Evolutionary conservation across 1,140 invertebrate genomes (phyloP), one percentile per base, ranked within the genome.

Genomic region (Monochamus saltuarius): DNA sequence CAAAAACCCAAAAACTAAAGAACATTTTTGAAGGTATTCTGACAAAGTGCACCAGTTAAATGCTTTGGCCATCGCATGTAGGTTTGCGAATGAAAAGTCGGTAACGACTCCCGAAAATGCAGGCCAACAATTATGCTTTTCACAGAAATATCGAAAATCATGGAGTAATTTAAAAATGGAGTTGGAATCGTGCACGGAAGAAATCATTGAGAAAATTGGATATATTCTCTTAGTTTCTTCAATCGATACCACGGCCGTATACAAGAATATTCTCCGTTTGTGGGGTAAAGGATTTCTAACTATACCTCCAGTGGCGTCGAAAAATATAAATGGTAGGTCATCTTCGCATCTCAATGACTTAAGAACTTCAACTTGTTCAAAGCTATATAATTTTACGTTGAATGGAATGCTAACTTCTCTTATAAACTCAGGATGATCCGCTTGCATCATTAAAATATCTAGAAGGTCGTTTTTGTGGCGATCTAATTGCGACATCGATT

Each of bases 121-220:
- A 46, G 43, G 43, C 43, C 43, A 46, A 29, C 22, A 29, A 29
- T 29, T 29, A 29, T 29, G 22, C 16, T 46, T 10, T 17, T 46
- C 43, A 9, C 43, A 46, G 16, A 46, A 46, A 46, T 46, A 46
- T 17, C 43, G 4, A 46, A 46, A 46, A 46, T 46, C 43, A 17
- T 10, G 11, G 16, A 46, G 16, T 4, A 46, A 17, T 17, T 46
- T 46, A 17, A n/a, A 46, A 2, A 46, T 46, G 1, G 11, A 14
- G 9, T 46, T 46, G 4, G 22, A n/a, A 46, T n/a, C 43, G 22
- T 29, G 22, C 22, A 29, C 22, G 22, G 22, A 29, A 3, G 22
- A 29, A 6, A 29, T 29, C 22, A 29, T 46, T 46, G 43, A 46
- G 14, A 46, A 46, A 10, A 46, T 46, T 2, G 43, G 43, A 46